Evolutionary conservation across 2,797 vertebrate genomes (phyloP).

Genomic region (Melanotaenia boesemani): DNA sequence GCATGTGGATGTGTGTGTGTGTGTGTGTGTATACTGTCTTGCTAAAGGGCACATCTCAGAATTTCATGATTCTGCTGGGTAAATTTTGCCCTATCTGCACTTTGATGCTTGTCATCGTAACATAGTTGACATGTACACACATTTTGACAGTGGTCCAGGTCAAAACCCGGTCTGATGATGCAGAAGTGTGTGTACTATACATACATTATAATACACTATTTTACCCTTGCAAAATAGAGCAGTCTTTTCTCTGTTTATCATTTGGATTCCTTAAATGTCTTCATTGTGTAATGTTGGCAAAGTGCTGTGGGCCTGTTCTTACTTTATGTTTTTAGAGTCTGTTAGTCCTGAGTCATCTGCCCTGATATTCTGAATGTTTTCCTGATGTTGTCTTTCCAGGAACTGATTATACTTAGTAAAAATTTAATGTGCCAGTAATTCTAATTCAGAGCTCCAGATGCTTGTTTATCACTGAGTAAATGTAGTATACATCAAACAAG

Average conservation of each 20-base stretch:
- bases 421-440: constrained; percentile 21
- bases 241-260: constrained; percentile 56
- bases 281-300: constrained; percentile 54
- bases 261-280: constrained; percentile 61
- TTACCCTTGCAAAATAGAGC: constrained; percentile 28
- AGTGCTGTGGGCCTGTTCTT: constrained; percentile 12
- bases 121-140: constrained; percentile 70
- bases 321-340: constrained; percentile 20
- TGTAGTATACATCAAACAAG: not conserved
- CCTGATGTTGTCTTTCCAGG: not conserved
- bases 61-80: constrained; percentile 6
- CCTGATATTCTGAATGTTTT: constrained; percentile 3
- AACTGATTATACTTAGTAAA: not conserved
- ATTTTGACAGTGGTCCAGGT: constrained; percentile 1
- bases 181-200: constrained; percentile 53
- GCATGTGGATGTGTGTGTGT: constrained; percentile 4
- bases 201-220: constrained; percentile 43
- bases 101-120: constrained; percentile 38
- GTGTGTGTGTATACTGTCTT: constrained; percentile 1
- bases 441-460: constrained; percentile 28
- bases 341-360: constrained; percentile 2
- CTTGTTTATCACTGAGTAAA: constrained; percentile 18
- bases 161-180: constrained; percentile 46
- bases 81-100: constrained; percentile 35
- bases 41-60: constrained; percentile 19